Evolutionary conservation across 2,888 invertebrate species (phyloP).

Genomic region (Meganola albula): DNA sequence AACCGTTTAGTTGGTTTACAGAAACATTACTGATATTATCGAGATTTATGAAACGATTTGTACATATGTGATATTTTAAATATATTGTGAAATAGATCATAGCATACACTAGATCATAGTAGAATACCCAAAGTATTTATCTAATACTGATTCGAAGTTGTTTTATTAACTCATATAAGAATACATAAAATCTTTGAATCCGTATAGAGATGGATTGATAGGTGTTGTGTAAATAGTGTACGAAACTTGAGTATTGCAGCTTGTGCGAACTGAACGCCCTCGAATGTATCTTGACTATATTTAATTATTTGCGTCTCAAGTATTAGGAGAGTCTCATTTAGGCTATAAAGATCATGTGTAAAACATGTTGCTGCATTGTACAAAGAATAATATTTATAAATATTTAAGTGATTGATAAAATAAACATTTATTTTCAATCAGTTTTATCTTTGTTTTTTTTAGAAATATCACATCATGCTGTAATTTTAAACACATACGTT

Average conservation of each 20-base stretch:
- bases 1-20: too few relatives aligned
- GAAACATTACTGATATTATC: slow-evolving; percentile 57
- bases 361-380: slow-evolving; percentile 69
- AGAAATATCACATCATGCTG: neutral
- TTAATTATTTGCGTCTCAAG: slow-evolving; percentile 41
- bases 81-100: slow-evolving; percentile 67
- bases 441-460: slow-evolving; percentile 30
- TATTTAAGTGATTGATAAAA: slow-evolving; percentile 74
- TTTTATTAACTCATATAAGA: slow-evolving; percentile 36
- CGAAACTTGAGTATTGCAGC: slow-evolving; percentile 32
- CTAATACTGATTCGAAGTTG: slow-evolving; percentile 46
- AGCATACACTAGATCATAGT: slow-evolving; percentile 52
- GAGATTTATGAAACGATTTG: slow-evolving; percentile 62
- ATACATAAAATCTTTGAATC: slow-evolving; percentile 36
- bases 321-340: slow-evolving; percentile 49
- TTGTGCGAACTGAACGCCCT: slow-evolving; percentile 32
- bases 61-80: slow-evolving; percentile 78
- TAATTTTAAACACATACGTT: neutral
- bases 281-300: slow-evolving; percentile 31
- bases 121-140: slow-evolving; percentile 51
- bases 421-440: slow-evolving; percentile 74
- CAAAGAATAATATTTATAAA: slow-evolving; percentile 75
- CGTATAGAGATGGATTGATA: slow-evolving; percentile 33
- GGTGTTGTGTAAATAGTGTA: slow-evolving; percentile 44
- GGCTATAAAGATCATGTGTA: slow-evolving; percentile 54